Evolutionary conservation across 2,888 invertebrate genomes (phyloP), one percentile per base, ranked within the genome.

Genomic region (Hedychridium roseum): DNA sequence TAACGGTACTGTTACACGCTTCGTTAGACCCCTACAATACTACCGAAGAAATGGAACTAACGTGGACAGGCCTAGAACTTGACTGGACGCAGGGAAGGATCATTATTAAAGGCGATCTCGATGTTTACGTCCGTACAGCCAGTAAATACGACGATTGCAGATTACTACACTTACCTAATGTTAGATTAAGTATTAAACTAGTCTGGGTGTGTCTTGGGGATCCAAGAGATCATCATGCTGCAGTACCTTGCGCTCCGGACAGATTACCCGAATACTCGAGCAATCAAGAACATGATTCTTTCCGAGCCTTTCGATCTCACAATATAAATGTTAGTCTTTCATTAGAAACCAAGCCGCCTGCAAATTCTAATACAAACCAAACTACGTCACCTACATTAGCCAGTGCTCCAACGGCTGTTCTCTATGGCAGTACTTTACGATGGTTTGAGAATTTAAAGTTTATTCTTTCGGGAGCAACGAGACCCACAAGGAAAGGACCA

Each of bases 111-210:
- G 97, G 97, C 2, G 93, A 97, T 73, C 81, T 99, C 50, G 94
- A 96, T 79, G 92, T 98, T 65, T 95, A 91, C 71, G 95, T 97
- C 1, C 86, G 97, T 47, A 99, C 98, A 0, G 98, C 98, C 0
- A 97, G 97, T 51, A 97, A 99, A 78, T 99, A 99, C 81, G 98
- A 99, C 80, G 99, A 99, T 80, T 97, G 97, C 73, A 88, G 94
- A 40, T 85, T 99, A 57, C 80, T 99, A 23, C 92, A 95, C 72
- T 83, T 98, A 62, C 98, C 98, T 0, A 90, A 91, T 70, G 83
- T 98, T 31, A 89, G 91, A 63, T 82, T 97, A 38, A 86, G 88
- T 11, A 86, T 93, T 9, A 91, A 92, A 73, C 81, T 97, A 60
- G 88, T 89, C 63, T 98, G 97, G 98, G 84, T 89, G 48, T 96